Percentiles rank a stretch among this genome's conserved stretches.
These are phyloP conservation scores for Eriosoma lanigerum DNA, from an alignment of 1,140 invertebrate species.

Conservation along the genomic window DNA sequence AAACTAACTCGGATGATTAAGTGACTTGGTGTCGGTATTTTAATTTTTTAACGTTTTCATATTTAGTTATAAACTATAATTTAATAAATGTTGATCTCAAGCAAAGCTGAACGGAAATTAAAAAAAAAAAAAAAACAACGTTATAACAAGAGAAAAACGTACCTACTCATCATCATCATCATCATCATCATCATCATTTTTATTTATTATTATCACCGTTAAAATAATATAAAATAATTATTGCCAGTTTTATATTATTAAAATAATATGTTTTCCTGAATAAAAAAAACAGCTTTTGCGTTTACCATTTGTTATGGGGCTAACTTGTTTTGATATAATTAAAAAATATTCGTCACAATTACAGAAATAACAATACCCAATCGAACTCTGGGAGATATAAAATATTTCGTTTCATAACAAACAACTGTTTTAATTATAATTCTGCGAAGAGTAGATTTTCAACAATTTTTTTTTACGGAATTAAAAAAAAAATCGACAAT, in stretches of 20 bases:
- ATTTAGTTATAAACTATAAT: conserved; percentile 8
- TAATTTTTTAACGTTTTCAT: not conserved
- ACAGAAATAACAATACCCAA: conserved; percentile 1
- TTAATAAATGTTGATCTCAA: no score
- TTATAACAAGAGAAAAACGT: no score
- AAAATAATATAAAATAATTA: not conserved
- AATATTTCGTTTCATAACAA: not conserved
- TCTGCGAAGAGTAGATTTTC: not conserved
- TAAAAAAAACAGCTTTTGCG: no score
- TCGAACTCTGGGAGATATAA: not conserved
- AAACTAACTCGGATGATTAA: not conserved
- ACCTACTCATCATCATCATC: not conserved
- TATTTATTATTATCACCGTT: not conserved
- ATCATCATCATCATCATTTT: not conserved
- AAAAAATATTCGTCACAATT: not conserved
- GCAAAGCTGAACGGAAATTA: not conserved
- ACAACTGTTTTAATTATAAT: not conserved
- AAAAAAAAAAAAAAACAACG: not conserved
- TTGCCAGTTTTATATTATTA: not conserved
- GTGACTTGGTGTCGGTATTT: not conserved
- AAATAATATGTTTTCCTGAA: not conserved
- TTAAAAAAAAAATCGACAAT: conserved; percentile 18
- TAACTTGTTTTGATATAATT: not conserved
- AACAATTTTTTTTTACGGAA: not conserved
- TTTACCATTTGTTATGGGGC: not conserved